phyloP scores from a whole-genome alignment of 2,113 vertebrate genomes.

The Pagrus major region DNA sequence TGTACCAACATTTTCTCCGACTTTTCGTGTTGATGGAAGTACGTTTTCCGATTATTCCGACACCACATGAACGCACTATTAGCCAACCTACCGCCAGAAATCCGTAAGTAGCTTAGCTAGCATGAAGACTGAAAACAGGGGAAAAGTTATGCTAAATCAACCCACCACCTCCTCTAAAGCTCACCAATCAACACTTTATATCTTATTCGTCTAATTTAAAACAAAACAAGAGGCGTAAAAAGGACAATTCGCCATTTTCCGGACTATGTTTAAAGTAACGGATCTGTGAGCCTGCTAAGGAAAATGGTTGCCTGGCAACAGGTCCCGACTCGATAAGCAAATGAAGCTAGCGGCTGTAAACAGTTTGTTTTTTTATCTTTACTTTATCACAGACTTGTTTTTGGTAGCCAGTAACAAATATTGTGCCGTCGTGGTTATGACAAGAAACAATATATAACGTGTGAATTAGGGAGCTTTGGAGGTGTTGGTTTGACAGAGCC shows the following conservation, averaged over 20 bases:
- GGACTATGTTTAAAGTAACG: no score
- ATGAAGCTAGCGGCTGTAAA: no score
- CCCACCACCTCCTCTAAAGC: not conserved
- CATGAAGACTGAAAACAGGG: not conserved
- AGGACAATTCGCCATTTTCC: not conserved
- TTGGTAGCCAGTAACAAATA: not conserved
- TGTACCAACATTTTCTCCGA: no score
- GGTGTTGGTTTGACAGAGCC: not conserved
- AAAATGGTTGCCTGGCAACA: not conserved
- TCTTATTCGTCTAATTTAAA: not conserved
- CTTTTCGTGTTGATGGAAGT: no score
- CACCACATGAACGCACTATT: no score
- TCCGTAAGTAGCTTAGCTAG: not conserved
- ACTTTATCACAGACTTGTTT: not conserved
- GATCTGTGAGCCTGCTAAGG: no score
- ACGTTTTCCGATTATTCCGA: no score
- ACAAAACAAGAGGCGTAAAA: not conserved
- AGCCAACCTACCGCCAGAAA: no score
- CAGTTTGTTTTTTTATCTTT: no score
- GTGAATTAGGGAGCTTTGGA: not conserved
- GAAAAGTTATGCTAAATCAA: no score
- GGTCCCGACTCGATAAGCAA: not conserved
- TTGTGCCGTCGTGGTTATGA: not conserved
- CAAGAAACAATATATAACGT: not conserved
- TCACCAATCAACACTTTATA: not conserved